Percentiles rank a stretch among this genome's conserved stretches.
Evolutionary conservation across 1,140 invertebrate genomes (phyloP).

Genomic region (Heliothis virescens): DNA sequence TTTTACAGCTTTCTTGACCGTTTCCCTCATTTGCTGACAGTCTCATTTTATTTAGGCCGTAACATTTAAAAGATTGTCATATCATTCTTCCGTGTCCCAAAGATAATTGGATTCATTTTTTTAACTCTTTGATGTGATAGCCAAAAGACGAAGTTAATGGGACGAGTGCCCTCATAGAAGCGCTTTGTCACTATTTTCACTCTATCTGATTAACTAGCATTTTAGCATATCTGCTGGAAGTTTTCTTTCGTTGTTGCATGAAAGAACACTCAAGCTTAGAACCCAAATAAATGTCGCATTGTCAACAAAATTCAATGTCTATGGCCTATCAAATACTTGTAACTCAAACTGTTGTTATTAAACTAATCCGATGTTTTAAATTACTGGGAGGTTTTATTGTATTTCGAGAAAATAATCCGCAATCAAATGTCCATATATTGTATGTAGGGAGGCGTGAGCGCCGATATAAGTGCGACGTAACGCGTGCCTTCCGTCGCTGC

Average conservation of each 20-base stretch:
- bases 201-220: too few relatives aligned
- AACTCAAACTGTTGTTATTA: conserved; percentile 33
- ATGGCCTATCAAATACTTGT: conserved; percentile 2
- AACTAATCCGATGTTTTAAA: conserved; percentile 56
- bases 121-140: conserved; percentile 13
- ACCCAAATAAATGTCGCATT: neutral
- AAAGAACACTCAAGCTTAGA: neutral
- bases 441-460: conserved; percentile 51
- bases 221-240: too few relatives aligned
- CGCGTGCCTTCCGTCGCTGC: conserved; percentile 57
- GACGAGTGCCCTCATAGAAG: neutral
- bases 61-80: neutral
- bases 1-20: neutral
- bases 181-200: neutral
- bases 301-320: conserved; percentile 29
- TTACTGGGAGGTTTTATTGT: conserved; percentile 56
- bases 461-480: conserved; percentile 55
- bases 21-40: neutral
- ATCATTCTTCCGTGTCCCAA: neutral
- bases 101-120: neutral
- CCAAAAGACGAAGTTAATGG: neutral
- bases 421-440: conserved; percentile 68
- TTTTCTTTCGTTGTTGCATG: too few relatives aligned
- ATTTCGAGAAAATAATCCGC: conserved; percentile 64
- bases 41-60: neutral